Base-by-base conservation (phyloP, 1,140 invertebrate species). In the Aphaenogaster ashmeadi region DNA sequence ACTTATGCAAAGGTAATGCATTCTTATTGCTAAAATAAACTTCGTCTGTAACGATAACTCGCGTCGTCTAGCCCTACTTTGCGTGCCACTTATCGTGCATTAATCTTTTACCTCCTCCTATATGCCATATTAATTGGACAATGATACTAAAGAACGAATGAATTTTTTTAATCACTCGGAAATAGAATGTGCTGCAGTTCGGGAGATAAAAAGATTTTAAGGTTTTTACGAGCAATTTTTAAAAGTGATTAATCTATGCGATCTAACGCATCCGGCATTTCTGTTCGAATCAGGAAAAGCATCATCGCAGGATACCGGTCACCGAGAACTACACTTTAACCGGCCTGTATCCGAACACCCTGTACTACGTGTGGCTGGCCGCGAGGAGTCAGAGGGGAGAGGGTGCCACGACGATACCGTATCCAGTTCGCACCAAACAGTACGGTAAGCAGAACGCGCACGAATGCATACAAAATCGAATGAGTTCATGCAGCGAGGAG, bases 351-450 rank as follows among this genome's bases (percentile, higher is more conserved):
- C 99, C 99, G 7, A 99, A 99, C 96, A 99, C 99, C 3, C 95
- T 99, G 54, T 99, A 99, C 96, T 98, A 98, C 95, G 98, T 99
- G 86, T 99, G 99, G 98, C 96, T 99, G 87, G 98, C 99, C 3
- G 99, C 99, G 21, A 96, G 98, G 86, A 99, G 98, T 3, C 97
- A 98, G 87, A 96, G 98, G 52, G 99, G 99, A 3, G 99, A 99
- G 95, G 99, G 99, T 13, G 98, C 99, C 5, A 98, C 98, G 38
- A 99, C 99, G 6, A 98, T 98, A n/a, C 98, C 98, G 0, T 98
- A 99, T 90, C 98, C 98, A 80, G 98, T 99, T 66, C 97, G 98
- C 95, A 99, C 99, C 47, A 99, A 99, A 94, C 98, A 98, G 97
- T 99, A 99, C 96, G 98, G 99, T 99, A 98, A 98, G 98, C 96